phyloP scores from a whole-genome alignment of 2,888 invertebrate genomes.

The Dioctria linearis region DNA sequence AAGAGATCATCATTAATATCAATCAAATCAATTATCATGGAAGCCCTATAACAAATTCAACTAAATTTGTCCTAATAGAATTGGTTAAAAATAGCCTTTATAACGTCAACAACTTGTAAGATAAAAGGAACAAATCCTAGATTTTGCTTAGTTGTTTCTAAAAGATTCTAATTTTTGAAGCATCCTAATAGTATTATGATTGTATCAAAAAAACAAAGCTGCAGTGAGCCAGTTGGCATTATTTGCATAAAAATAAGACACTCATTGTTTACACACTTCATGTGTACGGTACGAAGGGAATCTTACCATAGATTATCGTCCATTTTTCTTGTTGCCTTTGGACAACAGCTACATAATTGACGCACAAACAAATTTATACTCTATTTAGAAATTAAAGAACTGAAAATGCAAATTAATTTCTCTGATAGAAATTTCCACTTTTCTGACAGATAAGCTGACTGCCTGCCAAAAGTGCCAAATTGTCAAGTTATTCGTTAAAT shows the following conservation, averaged over 20 bases:
- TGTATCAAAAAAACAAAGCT: no score
- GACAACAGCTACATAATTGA: conserved; percentile 34
- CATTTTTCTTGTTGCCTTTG: conserved; percentile 21
- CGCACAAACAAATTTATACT: background rate
- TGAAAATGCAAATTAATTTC: conserved; percentile 21
- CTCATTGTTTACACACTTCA: conserved; percentile 20
- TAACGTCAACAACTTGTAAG: no score
- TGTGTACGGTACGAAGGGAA: background rate
- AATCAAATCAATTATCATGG: no score
- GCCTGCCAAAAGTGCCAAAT: background rate
- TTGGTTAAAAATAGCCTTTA: no score
- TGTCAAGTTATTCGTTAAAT: conserved; percentile 21
- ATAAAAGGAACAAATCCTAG: no score
- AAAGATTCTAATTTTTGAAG: no score
- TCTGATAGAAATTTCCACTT: conserved; percentile 19
- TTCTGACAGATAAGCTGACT: background rate
- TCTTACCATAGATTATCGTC: conserved; percentile 44
- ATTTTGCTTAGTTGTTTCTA: no score
- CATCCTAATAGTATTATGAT: no score
- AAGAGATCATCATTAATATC: no score
- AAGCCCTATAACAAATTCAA: no score
- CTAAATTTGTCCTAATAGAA: no score
- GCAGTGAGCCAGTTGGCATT: no score
- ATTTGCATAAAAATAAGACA: background rate
- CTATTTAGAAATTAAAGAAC: conserved; percentile 14